phyloP scores from a whole-genome alignment of 2,888 invertebrate species.

The Agonopterix arenella region DNA sequence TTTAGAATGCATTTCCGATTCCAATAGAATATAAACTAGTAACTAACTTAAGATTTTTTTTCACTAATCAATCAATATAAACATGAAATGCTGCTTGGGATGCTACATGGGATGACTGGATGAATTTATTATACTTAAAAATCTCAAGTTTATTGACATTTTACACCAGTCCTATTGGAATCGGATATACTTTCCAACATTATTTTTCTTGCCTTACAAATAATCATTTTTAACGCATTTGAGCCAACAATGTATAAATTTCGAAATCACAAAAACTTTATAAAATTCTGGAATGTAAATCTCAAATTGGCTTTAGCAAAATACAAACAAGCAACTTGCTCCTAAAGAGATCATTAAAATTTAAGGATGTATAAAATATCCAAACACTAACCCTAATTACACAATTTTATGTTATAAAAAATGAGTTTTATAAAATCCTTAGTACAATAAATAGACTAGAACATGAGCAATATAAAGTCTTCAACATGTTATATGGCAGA shows the following conservation, averaged over 20 bases:
- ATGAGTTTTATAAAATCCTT: constrained; percentile 9
- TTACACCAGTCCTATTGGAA: too few relatives aligned
- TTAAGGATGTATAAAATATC: constrained; percentile 9
- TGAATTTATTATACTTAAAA: too few relatives aligned
- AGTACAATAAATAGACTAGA: constrained; percentile 60
- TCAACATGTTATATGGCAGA: constrained; percentile 56
- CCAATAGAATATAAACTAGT: too few relatives aligned
- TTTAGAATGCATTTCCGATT: too few relatives aligned
- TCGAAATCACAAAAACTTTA: constrained; percentile 17
- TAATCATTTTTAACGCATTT: constrained; percentile 2
- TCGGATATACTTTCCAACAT: too few relatives aligned
- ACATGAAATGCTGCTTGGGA: too few relatives aligned
- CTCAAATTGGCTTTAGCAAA: constrained; percentile 30
- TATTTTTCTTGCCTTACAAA: background rate
- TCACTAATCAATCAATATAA: too few relatives aligned
- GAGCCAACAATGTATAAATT: constrained; percentile 18
- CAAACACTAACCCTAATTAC: constrained; percentile 1
- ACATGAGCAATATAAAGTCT: constrained; percentile 69
- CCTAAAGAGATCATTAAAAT: constrained; percentile 17
- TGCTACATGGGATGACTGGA: too few relatives aligned
- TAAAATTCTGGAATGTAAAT: constrained; percentile 47
- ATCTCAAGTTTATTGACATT: too few relatives aligned
- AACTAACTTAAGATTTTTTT: too few relatives aligned
- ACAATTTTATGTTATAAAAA: background rate
- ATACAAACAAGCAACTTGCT: background rate